A percentile compares a stretch with the other conserved stretches of the same genome.
Evolutionary conservation across 2,113 vertebrate species (phyloP).

Genomic region (Eudorcas thomsonii): DNA sequence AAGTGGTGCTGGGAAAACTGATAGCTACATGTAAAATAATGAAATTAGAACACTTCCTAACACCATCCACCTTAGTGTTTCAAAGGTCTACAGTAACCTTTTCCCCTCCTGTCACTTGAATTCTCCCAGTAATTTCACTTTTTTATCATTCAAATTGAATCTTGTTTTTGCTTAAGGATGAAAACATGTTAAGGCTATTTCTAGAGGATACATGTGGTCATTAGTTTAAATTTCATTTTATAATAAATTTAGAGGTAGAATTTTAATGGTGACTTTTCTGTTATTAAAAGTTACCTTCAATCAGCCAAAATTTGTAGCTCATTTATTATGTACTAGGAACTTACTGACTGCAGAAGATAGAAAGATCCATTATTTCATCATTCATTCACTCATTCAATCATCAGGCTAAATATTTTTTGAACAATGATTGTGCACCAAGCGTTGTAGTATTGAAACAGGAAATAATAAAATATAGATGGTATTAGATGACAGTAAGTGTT

Average conservation of each 20-base stretch:
- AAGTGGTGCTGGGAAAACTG: neutral
- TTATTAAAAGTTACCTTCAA: neutral
- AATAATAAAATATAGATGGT: neutral
- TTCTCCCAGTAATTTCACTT: slow-evolving; percentile 7
- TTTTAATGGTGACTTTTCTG: neutral
- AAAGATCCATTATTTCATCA: neutral
- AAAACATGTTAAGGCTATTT: neutral
- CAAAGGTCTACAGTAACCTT: neutral
- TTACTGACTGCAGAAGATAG: neutral
- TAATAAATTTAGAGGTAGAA: neutral
- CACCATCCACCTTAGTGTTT: neutral
- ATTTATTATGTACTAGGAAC: neutral
- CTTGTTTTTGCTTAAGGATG: neutral
- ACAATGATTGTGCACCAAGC: neutral
- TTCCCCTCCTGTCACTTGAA: neutral
- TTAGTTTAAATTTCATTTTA: neutral
- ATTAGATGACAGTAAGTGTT: neutral
- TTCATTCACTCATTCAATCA: neutral
- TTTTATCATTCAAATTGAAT: neutral
- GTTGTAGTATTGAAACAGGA: neutral
- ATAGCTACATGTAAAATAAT: neutral
- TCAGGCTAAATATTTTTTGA: neutral
- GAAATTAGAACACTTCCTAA: neutral
- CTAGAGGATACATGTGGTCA: neutral
- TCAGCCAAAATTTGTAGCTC: neutral